These are phyloP conservation scores for Lacerta viridis DNA, from an alignment of 2,797 vertebrate genomes.

Conservation along the genomic window DNA sequence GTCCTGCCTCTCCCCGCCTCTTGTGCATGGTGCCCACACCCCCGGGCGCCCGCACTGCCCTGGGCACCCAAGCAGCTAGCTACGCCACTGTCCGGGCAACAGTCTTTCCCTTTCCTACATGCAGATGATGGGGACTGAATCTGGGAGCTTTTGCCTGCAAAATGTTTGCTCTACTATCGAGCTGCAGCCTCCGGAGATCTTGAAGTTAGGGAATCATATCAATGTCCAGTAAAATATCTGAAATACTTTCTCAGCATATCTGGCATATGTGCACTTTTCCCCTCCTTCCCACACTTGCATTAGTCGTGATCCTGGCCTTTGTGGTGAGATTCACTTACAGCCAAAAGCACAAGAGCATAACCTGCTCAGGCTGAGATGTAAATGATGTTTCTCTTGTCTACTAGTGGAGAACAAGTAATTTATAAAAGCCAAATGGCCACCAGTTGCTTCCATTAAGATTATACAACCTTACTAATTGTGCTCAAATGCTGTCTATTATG, in stretches of 20 bases:
- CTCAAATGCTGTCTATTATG: neutral
- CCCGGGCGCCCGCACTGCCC: too few relatives aligned
- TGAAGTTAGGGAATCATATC: neutral
- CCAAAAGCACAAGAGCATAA: too few relatives aligned
- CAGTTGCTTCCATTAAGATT: neutral
- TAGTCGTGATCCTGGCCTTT: neutral
- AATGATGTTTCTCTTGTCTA: neutral
- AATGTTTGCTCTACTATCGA: neutral
- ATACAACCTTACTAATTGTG: neutral
- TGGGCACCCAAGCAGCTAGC: too few relatives aligned
- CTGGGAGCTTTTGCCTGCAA: too few relatives aligned
- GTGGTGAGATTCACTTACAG: neutral
- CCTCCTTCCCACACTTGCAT: neutral
- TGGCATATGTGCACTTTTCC: neutral
- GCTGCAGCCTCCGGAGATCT: neutral
- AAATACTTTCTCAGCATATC: neutral
- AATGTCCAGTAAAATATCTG: neutral
- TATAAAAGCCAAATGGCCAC: neutral
- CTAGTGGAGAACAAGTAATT: neutral
- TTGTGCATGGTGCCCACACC: too few relatives aligned
- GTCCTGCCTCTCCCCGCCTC: too few relatives aligned
- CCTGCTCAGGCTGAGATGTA: neutral
- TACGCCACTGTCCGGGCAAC: too few relatives aligned
- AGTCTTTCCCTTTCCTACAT: too few relatives aligned
- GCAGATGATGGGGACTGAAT: too few relatives aligned